Evolutionary conservation across 2,888 invertebrate genomes (phyloP), one percentile per base, ranked within the genome.

Genomic region (Nomada goodeniana): DNA sequence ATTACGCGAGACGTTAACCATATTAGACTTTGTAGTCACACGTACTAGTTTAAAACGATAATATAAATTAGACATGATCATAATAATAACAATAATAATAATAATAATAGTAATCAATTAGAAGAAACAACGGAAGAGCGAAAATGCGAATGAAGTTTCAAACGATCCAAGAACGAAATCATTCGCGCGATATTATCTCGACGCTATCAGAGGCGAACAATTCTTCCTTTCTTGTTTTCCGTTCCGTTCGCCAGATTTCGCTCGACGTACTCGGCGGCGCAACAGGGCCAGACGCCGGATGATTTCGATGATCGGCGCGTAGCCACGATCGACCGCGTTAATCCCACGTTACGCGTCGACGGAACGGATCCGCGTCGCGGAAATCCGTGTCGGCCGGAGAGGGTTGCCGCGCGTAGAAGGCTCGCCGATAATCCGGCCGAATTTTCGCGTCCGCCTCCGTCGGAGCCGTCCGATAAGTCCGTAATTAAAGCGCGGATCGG

Each of bases 401-500:
- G 5, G 18, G 15, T 63, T 13, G 50, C 26, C 26, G 10, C 13
- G 15, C 1, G 18, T 36, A 13, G 53, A 15, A 18, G 20, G 20
- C 44, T 44, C 10, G 18, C 5, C 20, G 47, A 36, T 64, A 53
- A 76, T 53, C 70, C 2, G 42, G n/a, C 42, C 42, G 47, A 65
- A 77, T 77, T 81, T 83, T 81, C 61, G 26, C 60, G 18, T 18
- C 29, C 23, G n/a, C n/a, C 18, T 53, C n/a, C n/a, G 20, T 15
- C 10, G 47, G 0, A 47, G 26, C 53, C 71, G 59, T 15, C 68
- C 53, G 73, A 53, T 60, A 73, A 82, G 80, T 82, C 84, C 82
- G 72, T 80, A 83, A 77, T 85, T 86, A 85, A 85, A 67, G 67
- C 72, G 76, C 80, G 75, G 87, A 87, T 87, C 82, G 84, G 87